These are phyloP conservation scores for Sciurus carolinensis DNA, from an alignment of 2,797 vertebrate genomes.

Conservation along the genomic window DNA sequence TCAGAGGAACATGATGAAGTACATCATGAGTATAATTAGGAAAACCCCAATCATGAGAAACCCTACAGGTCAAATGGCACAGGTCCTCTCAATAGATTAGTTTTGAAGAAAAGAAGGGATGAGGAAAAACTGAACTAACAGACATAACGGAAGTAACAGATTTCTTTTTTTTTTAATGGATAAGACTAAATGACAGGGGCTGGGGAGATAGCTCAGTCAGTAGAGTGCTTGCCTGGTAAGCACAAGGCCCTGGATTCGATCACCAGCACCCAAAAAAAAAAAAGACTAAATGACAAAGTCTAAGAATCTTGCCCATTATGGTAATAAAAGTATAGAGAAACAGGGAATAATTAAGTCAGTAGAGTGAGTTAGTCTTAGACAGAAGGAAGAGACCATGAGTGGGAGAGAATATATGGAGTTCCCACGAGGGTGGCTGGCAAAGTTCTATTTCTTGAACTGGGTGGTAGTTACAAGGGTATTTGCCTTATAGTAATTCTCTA, in stretches of 20 bases:
- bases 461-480: not conserved
- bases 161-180: not conserved
- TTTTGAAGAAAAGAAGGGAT: not conserved
- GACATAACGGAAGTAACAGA: not conserved
- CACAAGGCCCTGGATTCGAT: too few relatives aligned
- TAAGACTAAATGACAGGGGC: not conserved
- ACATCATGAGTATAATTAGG: not conserved
- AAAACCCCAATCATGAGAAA: conserved; percentile 4
- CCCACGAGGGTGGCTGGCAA: not conserved
- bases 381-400: not conserved
- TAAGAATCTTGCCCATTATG: not conserved
- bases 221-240: too few relatives aligned
- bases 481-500: not conserved
- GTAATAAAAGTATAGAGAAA: conserved; percentile 42
- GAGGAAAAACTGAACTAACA: conserved; percentile 35
- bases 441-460: conserved; percentile 8
- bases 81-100: conserved; percentile 1
- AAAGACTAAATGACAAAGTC: not conserved
- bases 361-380: not conserved
- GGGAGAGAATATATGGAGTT: not conserved
- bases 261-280: too few relatives aligned
- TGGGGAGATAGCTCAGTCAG: too few relatives aligned
- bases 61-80: not conserved
- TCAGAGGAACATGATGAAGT: conserved; percentile 29
- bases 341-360: not conserved